Evolutionary conservation across 2,113 vertebrate species (phyloP), one percentile per base, ranked within the genome.

Genomic region (Nymphicus hollandicus): DNA sequence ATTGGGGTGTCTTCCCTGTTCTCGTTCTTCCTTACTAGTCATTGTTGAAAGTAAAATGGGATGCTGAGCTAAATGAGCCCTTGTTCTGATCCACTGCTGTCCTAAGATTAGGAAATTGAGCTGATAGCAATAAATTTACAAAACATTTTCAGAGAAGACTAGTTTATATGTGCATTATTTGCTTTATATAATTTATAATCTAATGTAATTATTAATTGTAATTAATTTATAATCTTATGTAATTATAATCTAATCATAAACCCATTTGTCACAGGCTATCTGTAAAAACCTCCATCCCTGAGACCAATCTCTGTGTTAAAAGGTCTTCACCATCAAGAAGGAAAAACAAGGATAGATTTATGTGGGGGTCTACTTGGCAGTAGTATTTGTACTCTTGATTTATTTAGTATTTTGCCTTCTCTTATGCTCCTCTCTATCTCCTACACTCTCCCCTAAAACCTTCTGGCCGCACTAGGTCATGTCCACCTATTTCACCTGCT

Each of bases 181-280:
- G 29, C 29, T 6, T 14, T 33, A 6, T 12, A 28, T 41, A 8
- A 25, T 29, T 53, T 93, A 6, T 50, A 43, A 23, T 22, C 5
- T 64, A 14, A 43, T 28, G 27, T 47, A 60, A 47, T 0, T 41
- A 14, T 41, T 41, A 41, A 41, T 41, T 41, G 27, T 47, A 60
- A 47, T 0, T 41, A 8, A 29, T 29, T 53, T 93, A 6, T 50
- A 47, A 25, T 22, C 6, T 64, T 13, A 43, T 28, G 27, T 47
- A 60, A 47, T 0, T 41, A 41, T 41, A 41, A 41, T 41, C 13
- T 41, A 41, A 41, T 55, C 39, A n/a, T 23, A 46, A 71, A 33
- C 35, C 13, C 20, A 0, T 72, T 46, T 71, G 8, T 17, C 11
- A 14, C 4, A 41, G 31, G 28, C 19, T 63, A 0, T n/a, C 23